Conservation (phyloP, 2,113 vertebrate genomes). For the Coracopsis vasa region DNA sequence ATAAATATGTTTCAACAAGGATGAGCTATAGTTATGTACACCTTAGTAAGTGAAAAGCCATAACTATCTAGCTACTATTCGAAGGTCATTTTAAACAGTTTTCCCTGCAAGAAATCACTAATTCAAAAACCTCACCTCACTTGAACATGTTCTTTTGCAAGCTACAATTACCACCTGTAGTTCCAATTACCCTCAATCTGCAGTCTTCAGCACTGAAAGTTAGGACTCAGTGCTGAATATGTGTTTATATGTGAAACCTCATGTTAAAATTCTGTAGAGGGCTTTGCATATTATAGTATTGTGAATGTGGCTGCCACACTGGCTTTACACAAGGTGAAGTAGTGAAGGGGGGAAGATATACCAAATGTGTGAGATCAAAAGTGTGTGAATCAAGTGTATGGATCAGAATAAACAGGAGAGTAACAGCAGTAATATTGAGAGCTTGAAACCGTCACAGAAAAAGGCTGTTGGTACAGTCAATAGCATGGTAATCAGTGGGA, state of each 20-base stretch:
- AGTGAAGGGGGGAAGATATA: neutral
- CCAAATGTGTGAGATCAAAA: too few species aligned
- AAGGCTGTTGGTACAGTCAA: neutral
- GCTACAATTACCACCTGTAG: neutral
- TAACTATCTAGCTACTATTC: neutral
- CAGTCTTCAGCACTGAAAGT: neutral
- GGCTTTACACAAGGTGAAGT: neutral
- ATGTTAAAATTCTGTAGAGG: neutral
- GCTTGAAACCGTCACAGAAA: neutral
- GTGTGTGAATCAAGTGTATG: neutral
- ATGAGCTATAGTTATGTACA: neutral
- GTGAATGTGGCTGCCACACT: neutral
- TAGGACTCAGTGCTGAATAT: rapidly evolving
- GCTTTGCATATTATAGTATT: neutral
- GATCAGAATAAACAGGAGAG: neutral
- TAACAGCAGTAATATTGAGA: neutral
- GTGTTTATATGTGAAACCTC: neutral
- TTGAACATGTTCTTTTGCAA: neutral
- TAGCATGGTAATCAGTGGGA: neutral
- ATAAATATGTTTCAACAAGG: neutral
- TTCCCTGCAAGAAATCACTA: neutral
- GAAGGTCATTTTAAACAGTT: neutral
- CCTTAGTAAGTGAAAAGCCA: neutral
- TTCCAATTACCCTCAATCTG: neutral
- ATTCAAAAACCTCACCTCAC: neutral